phyloP scores from a whole-genome alignment of 2,888 invertebrate genomes.

The Nomada fabriciana region DNA sequence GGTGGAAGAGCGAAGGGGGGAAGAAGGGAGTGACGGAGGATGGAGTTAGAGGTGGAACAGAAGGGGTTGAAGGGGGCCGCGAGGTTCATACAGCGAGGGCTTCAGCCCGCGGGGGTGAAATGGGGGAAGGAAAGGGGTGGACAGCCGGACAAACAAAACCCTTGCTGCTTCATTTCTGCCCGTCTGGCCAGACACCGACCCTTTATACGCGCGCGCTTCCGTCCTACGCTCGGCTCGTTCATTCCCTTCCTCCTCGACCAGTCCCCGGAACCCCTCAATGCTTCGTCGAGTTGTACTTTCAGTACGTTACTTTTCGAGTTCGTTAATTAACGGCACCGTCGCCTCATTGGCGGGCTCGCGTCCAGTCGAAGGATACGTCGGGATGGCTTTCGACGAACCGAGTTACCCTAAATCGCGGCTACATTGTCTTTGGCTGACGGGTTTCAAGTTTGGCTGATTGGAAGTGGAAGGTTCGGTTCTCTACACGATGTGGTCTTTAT shows the following conservation, averaged over 20 bases:
- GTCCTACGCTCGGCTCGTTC: conserved; percentile 69
- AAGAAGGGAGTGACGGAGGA: conserved; percentile 60
- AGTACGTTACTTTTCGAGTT: conserved; percentile 78
- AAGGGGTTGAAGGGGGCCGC: conserved; percentile 67
- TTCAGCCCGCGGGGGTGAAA: conserved; percentile 69
- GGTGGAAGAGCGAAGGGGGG: conserved; percentile 55
- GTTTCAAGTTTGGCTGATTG: conserved; percentile 29
- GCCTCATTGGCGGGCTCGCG: conserved; percentile 58
- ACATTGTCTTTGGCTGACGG: conserved; percentile 59
- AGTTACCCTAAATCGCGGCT: conserved; percentile 54
- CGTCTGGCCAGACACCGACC: conserved; percentile 83
- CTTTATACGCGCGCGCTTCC: conserved; percentile 77
- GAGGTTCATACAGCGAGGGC: conserved; percentile 69
- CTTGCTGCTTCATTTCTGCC: conserved; percentile 84
- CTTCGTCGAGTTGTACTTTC: conserved; percentile 69
- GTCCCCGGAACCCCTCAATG: conserved; percentile 56
- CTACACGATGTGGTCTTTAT: neutral
- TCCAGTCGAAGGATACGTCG: conserved; percentile 63
- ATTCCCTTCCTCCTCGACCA: conserved; percentile 59
- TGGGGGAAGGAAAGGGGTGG: conserved; percentile 81
- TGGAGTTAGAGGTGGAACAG: conserved; percentile 58
- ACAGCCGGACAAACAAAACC: conserved; percentile 84
- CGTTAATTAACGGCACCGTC: conserved; percentile 81
- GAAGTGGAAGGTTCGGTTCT: neutral
- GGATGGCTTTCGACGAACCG: conserved; percentile 48